Evolutionary conservation across 2,888 invertebrate species (phyloP), one percentile per base, ranked within the genome.

Genomic region (Mechanitis messenoides): DNA sequence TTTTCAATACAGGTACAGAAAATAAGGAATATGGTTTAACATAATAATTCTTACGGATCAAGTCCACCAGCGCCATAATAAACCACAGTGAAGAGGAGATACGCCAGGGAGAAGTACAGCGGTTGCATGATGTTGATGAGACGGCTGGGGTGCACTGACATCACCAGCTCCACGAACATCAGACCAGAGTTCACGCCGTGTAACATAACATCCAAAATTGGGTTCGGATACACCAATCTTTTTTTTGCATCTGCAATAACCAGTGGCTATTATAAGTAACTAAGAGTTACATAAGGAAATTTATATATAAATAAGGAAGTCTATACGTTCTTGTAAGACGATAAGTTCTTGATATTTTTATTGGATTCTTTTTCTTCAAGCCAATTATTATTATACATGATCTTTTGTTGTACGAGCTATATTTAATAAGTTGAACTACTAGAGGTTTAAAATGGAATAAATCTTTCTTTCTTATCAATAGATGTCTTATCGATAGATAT

Each of bases 11-110:
- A 46, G 46, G 9, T 42, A 42, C 9, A 47, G n/a, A 47, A 20
- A 47, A 20, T 1, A 47, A 12, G 50, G 6, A 28, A 68, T 64
- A 63, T 65, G 70, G 62, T 20, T 20, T 1, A 20, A 20, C 20
- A 20, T 20, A 20, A 20, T 20, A 50, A 69, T 47, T 86, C 92
- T 87, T 74, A 92, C 91, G 94, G 93, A 79, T 94, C 94, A 28
- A 92, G 91, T 62, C 96, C 96, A 54, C 95, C 96, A 54, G 93
- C 92, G 63, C 91, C 79, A 79, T 92, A 95, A 79, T 96, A 96
- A 56, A 94, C 85, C 54, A 93, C 83, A 31, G 93, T 93, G 79
- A 96, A 96, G 55, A 93, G 76, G 61, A 94, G 89, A 80, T 96
- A 96, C 12, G 91, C 84, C 28, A 92, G 77, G 9, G 93, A 93